Conservation (phyloP, 2,888 invertebrate genomes). For the Diaperis boleti region DNA sequence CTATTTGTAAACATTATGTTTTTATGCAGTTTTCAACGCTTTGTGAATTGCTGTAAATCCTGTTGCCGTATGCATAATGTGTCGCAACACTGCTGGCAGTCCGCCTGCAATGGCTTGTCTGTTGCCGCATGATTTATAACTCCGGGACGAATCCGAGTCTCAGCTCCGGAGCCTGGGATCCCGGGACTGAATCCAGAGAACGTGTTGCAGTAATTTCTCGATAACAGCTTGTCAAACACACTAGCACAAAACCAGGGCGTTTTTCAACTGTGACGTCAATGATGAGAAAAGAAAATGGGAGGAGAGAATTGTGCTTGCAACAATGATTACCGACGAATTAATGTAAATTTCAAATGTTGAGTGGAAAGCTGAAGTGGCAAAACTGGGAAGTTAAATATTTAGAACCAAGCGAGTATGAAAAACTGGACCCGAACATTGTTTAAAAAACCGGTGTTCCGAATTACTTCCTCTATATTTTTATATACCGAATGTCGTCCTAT, state of each 20-base stretch:
- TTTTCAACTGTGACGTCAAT: background rate
- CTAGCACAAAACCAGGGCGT: background rate
- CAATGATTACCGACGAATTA: too few species aligned
- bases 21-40: constrained; percentile 4
- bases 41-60: background rate
- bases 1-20: too few species aligned
- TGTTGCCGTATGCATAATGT: constrained; percentile 10
- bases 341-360: too few species aligned
- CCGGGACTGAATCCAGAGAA: constrained; percentile 1
- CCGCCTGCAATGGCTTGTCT: constrained; percentile 10
- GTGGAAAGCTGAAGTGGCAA: too few species aligned
- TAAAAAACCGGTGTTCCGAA: too few species aligned
- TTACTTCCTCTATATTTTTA: too few species aligned
- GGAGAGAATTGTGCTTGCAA: too few species aligned
- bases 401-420: too few species aligned
- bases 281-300: too few species aligned
- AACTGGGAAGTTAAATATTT: too few species aligned
- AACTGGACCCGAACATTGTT: too few species aligned
- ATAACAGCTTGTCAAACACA: constrained; percentile 14
- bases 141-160: constrained; percentile 13
- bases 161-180: constrained; percentile 15
- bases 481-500: too few species aligned
- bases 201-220: constrained; percentile 8
- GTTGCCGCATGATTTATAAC: constrained; percentile 19
- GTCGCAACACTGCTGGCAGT: constrained; percentile 20